phyloP scores from a whole-genome alignment of 1,140 invertebrate species.

The Aphelinus atriplicis region DNA sequence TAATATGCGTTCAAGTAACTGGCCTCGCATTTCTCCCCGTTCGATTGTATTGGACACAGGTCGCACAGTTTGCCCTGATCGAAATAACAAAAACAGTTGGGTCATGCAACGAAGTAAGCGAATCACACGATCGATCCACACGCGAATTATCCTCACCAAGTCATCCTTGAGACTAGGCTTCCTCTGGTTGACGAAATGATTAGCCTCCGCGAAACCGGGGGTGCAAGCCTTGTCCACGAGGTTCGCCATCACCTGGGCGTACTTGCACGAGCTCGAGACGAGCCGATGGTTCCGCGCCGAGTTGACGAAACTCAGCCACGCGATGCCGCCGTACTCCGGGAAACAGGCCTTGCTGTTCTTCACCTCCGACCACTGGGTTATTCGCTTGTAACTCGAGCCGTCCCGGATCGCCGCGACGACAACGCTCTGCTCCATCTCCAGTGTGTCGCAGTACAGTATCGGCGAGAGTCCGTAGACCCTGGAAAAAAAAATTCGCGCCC shows the following conservation, averaged over 20 bases:
- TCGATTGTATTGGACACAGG: conserved; percentile 40
- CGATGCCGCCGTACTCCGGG: conserved; percentile 71
- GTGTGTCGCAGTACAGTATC: conserved; percentile 68
- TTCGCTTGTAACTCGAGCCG: conserved; percentile 29
- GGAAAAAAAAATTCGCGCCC: no score
- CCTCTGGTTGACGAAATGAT: conserved; percentile 52
- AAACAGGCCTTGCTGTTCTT: conserved; percentile 72
- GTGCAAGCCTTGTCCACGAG: conserved; percentile 70
- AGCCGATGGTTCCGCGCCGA: conserved; percentile 61
- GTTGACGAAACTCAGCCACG: conserved; percentile 71
- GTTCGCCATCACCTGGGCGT: conserved; percentile 65
- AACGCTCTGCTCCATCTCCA: conserved; percentile 58
- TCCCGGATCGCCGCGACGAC: conserved; percentile 71
- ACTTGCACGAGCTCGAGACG: conserved; percentile 67
- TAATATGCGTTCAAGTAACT: conserved; percentile 69
- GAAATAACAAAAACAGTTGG: neutral
- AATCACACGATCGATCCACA: neutral
- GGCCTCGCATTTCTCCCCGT: conserved; percentile 58
- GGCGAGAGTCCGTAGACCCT: conserved; percentile 69
- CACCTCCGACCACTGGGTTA: conserved; percentile 70
- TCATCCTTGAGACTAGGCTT: neutral
- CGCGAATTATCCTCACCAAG: neutral
- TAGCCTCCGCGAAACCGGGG: conserved; percentile 67
- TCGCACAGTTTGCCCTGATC: conserved; percentile 45
- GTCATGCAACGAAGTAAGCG: neutral